A percentile compares a stretch with the other conserved stretches of the same genome.
These are phyloP conservation scores for Argyrosomus regius DNA, from an alignment of 2,797 vertebrate species.

Conservation along the genomic window DNA sequence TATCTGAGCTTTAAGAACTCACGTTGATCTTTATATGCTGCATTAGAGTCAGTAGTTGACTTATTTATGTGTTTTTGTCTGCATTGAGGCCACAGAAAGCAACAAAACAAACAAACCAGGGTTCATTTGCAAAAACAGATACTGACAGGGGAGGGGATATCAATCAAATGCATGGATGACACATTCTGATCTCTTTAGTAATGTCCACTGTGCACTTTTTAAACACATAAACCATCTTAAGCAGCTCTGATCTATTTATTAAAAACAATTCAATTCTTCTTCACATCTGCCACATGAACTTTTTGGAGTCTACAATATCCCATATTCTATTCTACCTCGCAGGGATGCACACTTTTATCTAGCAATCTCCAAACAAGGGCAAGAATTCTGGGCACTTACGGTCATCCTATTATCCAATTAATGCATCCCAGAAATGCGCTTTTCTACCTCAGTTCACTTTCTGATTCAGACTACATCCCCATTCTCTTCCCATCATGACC, in stretches of 20 bases:
- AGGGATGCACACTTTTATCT: constrained; percentile 48
- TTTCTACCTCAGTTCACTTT: constrained; percentile 74
- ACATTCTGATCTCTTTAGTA: not conserved
- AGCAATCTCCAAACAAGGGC: constrained; percentile 74
- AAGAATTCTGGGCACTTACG: constrained; percentile 58
- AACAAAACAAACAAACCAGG: not conserved
- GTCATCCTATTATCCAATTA: constrained; percentile 67
- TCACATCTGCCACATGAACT: not conserved
- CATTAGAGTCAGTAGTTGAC: not conserved
- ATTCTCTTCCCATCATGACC: constrained; percentile 30
- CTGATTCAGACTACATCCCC: constrained; percentile 32
- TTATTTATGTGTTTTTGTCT: not conserved
- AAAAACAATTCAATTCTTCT: not conserved
- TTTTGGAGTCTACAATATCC: not conserved
- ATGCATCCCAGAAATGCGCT: constrained; percentile 54
- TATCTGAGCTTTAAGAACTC: not conserved
- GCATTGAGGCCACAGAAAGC: not conserved
- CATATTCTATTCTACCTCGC: constrained; percentile 14
- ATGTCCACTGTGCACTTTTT: not conserved
- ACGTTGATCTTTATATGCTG: not conserved
- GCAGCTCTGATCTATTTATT: not conserved
- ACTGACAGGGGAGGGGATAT: no score
- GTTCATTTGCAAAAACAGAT: not conserved
- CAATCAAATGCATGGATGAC: not conserved
- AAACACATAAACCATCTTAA: not conserved